Percentiles rank a stretch among this genome's conserved stretches.
Conservation (phyloP, 2,888 invertebrate species). For the Drosophila helvetica region DNA sequence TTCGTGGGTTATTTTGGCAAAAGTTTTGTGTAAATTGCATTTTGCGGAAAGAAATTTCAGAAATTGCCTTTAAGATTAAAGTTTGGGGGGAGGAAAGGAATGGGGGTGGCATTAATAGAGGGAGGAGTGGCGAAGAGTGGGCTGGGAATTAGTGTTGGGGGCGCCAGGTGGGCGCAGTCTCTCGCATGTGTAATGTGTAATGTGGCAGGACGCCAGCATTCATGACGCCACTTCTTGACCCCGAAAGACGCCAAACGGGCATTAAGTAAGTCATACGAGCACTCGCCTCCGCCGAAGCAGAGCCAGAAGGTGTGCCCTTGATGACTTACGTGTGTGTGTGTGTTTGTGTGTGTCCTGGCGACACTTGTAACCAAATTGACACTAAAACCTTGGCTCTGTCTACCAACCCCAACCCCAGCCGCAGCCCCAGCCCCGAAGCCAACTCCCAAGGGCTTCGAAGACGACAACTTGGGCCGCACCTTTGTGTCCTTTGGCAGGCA, state of each 20-base stretch:
- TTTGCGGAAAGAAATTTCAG: slow-evolving; percentile 52
- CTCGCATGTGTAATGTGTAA: background rate
- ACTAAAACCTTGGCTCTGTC: slow-evolving; percentile 55
- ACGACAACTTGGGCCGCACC: slow-evolving; percentile 75
- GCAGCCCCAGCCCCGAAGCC: background rate
- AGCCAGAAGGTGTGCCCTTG: slow-evolving; percentile 35
- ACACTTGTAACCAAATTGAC: slow-evolving; percentile 77
- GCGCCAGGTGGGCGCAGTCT: slow-evolving; percentile 37
- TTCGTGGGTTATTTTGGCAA: slow-evolving; percentile 46
- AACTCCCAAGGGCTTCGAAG: slow-evolving; percentile 68
- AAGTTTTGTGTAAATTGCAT: slow-evolving; percentile 70
- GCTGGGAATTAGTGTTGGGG: slow-evolving; percentile 34
- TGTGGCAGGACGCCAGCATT: background rate
- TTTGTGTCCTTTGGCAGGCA: slow-evolving; percentile 63
- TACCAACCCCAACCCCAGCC: slow-evolving; percentile 18
- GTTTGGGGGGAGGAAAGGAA: slow-evolving; percentile 20
- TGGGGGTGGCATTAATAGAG: background rate
- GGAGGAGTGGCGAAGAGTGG: too few relatives aligned
- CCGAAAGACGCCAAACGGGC: slow-evolving; percentile 50
- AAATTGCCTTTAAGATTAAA: slow-evolving; percentile 76
- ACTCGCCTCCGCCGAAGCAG: slow-evolving; percentile 14
- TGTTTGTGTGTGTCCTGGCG: slow-evolving; percentile 30
- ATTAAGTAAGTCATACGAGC: slow-evolving; percentile 39
- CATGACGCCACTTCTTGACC: slow-evolving; percentile 75
- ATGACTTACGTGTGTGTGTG: slow-evolving; percentile 58